phyloP scores from a whole-genome alignment of 2,888 invertebrate genomes.

The Zeuzera pyrina region DNA sequence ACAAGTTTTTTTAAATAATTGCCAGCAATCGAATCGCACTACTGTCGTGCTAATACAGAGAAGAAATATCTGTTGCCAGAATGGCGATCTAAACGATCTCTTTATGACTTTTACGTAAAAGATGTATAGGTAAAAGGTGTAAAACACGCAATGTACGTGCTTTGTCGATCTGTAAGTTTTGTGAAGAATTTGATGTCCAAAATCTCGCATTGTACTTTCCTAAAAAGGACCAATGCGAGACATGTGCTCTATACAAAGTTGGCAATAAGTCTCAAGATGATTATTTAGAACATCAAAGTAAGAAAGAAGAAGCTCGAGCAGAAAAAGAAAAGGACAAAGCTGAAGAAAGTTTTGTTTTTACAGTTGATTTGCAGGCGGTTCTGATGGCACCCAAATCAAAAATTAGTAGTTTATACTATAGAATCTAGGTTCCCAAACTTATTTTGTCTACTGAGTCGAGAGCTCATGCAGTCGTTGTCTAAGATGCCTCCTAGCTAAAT shows the following conservation, averaged over 20 bases:
- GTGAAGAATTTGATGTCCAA: conserved; percentile 4
- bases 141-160: neutral
- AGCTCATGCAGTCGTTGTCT: too few species aligned
- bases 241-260: conserved; percentile 6
- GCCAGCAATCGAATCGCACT: conserved; percentile 3
- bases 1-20: conserved; percentile 2
- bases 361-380: too few species aligned
- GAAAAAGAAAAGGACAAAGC: too few species aligned
- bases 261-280: conserved; percentile 3
- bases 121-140: too few species aligned
- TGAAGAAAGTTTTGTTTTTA: too few species aligned
- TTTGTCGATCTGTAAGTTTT: conserved; percentile 4
- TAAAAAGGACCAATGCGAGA: conserved; percentile 6
- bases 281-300: conserved; percentile 6
- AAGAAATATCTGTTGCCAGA: conserved; percentile 5
- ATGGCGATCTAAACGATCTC: conserved; percentile 5
- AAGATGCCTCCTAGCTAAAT: too few species aligned
- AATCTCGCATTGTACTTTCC: conserved; percentile 3
- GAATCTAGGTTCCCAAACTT: too few species aligned
- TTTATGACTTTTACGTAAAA: conserved; percentile 5
- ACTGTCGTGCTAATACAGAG: conserved; percentile 4
- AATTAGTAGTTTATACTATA: too few species aligned
- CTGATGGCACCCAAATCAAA: too few species aligned
- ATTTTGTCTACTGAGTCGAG: too few species aligned
- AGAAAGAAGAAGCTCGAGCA: conserved; percentile 13